Base-by-base conservation (phyloP, 2,797 vertebrate genomes). In the Setipinna tenuifilis region DNA sequence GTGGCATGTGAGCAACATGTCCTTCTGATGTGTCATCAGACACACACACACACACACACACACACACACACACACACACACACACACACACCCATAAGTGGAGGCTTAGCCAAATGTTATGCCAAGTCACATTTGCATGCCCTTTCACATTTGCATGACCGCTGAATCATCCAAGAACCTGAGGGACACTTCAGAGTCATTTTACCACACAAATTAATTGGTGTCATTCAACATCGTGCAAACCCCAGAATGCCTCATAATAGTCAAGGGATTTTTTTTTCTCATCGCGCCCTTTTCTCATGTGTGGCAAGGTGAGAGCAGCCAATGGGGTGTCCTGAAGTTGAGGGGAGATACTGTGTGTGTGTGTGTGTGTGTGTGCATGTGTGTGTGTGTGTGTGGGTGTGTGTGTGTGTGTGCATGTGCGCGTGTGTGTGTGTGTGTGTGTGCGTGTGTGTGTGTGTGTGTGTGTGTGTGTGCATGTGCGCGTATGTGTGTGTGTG, bases 371-470 rank as follows among this genome's bases (percentile, higher is more conserved):
- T 23, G 25, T 65, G 23, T 28, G 23, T 25, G 62, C n/a, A 48
- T 28, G 25, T 28, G 31, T 75, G 28, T 41, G 31, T 35, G 68
- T 75, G 5, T 28, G 68, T 48, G 46, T 48, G 46, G 3, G 31
- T 17, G 16, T 28, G 11, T 25, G 25, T 28, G 31, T 75, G 28
- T 41, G 31, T 35, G 68, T 75, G 5, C 16, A 28, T 48, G 46
- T 48, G 46, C 10, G 31, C 7, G 16, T 28, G 11, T 25, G 25
- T 28, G 31, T 75, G 28, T 41, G 31, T 35, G 68, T 75, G 5
- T 28, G 68, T 83, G 85, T 87, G 83, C 35, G 31, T 17, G 16
- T 28, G 11, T 25, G 25, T 28, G 31, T 75, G 28, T 41, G 31
- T 35, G 68, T 75, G 5, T 28, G 68, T 19, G 82, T 84, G 80